Conservation (phyloP, 2,888 invertebrate genomes). For the Chrysomela aeneicollis region DNA sequence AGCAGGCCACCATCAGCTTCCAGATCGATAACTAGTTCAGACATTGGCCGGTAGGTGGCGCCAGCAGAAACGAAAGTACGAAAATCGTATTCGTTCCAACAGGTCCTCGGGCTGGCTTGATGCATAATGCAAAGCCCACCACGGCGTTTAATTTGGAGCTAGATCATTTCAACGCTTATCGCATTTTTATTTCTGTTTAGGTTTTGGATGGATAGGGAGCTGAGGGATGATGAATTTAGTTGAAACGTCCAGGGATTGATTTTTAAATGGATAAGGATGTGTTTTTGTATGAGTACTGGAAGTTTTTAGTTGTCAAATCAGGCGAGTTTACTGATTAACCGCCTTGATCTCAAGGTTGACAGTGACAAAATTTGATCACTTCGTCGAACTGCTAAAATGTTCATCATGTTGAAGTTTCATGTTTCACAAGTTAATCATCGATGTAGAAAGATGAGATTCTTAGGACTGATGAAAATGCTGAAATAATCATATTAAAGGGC, state of each 20-base stretch:
- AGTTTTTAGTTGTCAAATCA: no score
- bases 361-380: no score
- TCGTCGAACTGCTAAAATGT: no score
- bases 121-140: constrained; percentile 34
- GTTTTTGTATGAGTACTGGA: no score
- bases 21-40: constrained; percentile 40
- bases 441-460: no score
- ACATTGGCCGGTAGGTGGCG: constrained; percentile 35
- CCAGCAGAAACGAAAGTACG: constrained; percentile 31
- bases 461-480: no score
- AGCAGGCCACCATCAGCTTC: constrained; percentile 24
- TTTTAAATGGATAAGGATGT: background rate
- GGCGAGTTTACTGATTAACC: no score
- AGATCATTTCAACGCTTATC: constrained; percentile 18
- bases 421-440: no score
- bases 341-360: no score
- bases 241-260: background rate
- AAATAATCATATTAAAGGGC: no score
- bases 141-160: constrained; percentile 23
- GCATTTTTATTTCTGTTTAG: background rate
- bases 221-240: background rate
- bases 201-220: background rate
- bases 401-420: no score
- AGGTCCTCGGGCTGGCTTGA: constrained; percentile 28
- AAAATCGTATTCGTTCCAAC: constrained; percentile 32